These are phyloP conservation scores for Electrophaes corylata DNA, from an alignment of 2,888 invertebrate genomes.

Conservation along the genomic window DNA sequence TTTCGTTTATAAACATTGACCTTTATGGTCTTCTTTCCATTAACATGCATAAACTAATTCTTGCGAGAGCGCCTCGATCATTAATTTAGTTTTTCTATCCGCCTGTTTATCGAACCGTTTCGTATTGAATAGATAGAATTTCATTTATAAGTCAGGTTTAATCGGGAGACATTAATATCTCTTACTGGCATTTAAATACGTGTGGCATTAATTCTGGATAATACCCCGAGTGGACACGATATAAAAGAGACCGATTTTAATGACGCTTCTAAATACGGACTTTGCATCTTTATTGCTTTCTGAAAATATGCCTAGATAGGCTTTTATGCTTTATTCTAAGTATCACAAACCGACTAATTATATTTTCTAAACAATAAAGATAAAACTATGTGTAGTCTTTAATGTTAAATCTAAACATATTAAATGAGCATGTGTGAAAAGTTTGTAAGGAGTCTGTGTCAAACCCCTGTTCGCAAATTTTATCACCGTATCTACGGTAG, in stretches of 20 bases:
- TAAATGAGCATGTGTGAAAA: slow-evolving; percentile 1
- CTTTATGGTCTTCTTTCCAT: slow-evolving; percentile 56
- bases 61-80: slow-evolving; percentile 50
- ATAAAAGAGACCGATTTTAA: slow-evolving; percentile 51
- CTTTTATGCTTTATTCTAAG: background rate
- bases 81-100: slow-evolving; percentile 58
- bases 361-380: background rate
- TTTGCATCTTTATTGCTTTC: slow-evolving; percentile 28
- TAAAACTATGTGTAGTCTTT: too few species aligned
- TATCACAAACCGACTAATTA: background rate
- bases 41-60: slow-evolving; percentile 61
- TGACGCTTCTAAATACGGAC: slow-evolving; percentile 40
- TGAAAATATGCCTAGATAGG: background rate
- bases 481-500: slow-evolving; percentile 40
- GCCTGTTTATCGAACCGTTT: slow-evolving; percentile 50
- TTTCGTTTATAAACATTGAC: slow-evolving; percentile 59
- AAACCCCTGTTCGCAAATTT: slow-evolving; percentile 15
- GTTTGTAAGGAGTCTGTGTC: background rate
- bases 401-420: background rate
- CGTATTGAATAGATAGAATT: slow-evolving; percentile 57
- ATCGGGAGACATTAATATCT: slow-evolving; percentile 60
- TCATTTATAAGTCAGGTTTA: slow-evolving; percentile 52
- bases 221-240: slow-evolving; percentile 48
- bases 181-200: slow-evolving; percentile 61
- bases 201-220: slow-evolving; percentile 50